A percentile compares a stretch with the other conserved stretches of the same genome.
These are phyloP conservation scores for Oophaga pumilio DNA, from an alignment of 2,113 vertebrate species.

Conservation along the genomic window DNA sequence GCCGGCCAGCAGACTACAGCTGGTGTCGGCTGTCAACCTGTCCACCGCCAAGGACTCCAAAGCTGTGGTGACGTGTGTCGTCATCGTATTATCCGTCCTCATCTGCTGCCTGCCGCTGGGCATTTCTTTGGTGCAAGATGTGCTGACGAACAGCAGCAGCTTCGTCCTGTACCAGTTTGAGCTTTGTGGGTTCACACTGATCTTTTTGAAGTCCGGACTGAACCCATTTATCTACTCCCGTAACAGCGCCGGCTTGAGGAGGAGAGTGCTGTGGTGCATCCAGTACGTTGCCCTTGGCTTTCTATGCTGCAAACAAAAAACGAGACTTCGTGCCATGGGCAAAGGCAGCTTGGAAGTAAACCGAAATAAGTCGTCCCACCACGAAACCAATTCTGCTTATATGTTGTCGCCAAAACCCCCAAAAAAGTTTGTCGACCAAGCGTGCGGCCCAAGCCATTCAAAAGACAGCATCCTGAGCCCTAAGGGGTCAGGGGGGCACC, in stretches of 20 bases:
- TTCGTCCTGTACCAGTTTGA: constrained; percentile 93
- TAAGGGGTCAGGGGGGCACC: constrained; percentile 73
- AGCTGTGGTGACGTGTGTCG: constrained; percentile 86
- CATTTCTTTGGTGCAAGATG: constrained; percentile 84
- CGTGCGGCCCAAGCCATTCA: constrained; percentile 88
- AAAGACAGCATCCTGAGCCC: constrained; percentile 84
- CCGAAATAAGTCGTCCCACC: constrained; percentile 95
- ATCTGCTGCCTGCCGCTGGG: constrained; percentile 93
- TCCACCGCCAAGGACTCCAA: constrained; percentile 88
- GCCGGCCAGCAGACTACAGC: constrained; percentile 73
- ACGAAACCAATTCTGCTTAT: constrained; percentile 94
- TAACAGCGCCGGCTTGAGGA: constrained; percentile 88
- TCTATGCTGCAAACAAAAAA: constrained; percentile 91
- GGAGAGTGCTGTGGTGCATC: constrained; percentile 85
- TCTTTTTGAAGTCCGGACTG: constrained; percentile 93
- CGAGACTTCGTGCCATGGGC: constrained; percentile 87
- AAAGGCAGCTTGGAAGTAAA: constrained; percentile 92
- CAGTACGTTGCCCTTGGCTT: constrained; percentile 80
- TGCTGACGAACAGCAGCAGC: constrained; percentile 75
- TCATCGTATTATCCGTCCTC: constrained; percentile 89
- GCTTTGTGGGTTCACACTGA: constrained; percentile 90
- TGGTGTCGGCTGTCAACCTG: constrained; percentile 83
- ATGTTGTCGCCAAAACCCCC: constrained; percentile 90
- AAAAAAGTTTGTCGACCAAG: constrained; percentile 88
- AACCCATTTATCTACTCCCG: constrained; percentile 97